phyloP scores from a whole-genome alignment of 2,113 vertebrate species.

The Embiotoca jacksoni region DNA sequence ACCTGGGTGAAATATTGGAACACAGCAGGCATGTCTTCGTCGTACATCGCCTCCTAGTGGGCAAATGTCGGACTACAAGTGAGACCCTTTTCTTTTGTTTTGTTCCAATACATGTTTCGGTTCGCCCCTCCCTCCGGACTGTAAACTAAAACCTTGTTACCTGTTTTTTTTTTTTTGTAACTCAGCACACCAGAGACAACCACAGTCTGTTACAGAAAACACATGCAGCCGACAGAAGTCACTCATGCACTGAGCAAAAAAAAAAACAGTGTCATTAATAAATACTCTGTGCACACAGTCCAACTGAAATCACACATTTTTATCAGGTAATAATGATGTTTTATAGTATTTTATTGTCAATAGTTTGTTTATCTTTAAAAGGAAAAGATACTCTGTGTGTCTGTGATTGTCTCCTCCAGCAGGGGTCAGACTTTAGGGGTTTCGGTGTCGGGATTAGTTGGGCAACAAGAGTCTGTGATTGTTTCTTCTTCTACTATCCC shows the following conservation, averaged over 20 bases:
- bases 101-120: conserved; percentile 44
- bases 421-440: too few relatives aligned
- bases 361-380: too few relatives aligned
- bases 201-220: neutral
- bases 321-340: too few relatives aligned
- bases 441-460: too few relatives aligned
- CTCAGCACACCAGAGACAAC: conserved; percentile 10
- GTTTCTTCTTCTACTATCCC: too few relatives aligned
- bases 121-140: conserved; percentile 27
- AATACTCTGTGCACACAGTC: neutral
- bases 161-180: neutral
- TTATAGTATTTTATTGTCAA: too few relatives aligned
- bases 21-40: conserved; percentile 86
- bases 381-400: too few relatives aligned
- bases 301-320: conserved; percentile 25
- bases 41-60: conserved; percentile 86
- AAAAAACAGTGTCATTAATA: neutral
- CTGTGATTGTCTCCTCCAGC: too few relatives aligned
- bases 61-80: conserved; percentile 66
- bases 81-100: conserved; percentile 41
- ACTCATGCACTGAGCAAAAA: conserved; percentile 43
- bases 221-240: conserved; percentile 29
- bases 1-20: conserved; percentile 83
- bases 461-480: too few relatives aligned
- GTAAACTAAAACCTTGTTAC: neutral